phyloP scores from a whole-genome alignment of 2,797 vertebrate genomes.

The Artibeus jamaicensis region DNA sequence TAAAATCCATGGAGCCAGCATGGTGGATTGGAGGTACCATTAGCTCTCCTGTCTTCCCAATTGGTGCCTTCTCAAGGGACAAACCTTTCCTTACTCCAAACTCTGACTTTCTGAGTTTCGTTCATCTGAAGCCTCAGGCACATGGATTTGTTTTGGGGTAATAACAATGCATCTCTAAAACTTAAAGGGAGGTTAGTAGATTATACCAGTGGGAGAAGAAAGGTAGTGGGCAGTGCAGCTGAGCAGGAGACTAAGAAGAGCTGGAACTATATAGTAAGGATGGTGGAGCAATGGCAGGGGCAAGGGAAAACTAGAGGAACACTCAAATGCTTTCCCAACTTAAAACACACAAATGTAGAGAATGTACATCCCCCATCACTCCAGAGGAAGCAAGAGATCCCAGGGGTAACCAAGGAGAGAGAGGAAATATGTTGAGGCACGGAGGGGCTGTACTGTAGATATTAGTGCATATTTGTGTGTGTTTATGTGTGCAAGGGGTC shows the following conservation, averaged over 20 bases:
- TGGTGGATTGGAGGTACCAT: neutral
- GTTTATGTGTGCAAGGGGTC: neutral
- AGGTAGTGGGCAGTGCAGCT: rapidly evolving
- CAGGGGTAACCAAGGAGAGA: neutral
- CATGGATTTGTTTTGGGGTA: neutral
- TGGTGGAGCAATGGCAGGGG: neutral
- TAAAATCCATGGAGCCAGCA: neutral
- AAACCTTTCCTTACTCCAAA: neutral
- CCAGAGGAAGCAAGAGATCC: neutral
- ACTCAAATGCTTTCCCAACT: neutral
- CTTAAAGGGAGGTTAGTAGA: neutral
- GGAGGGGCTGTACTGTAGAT: neutral
- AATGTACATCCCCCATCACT: neutral
- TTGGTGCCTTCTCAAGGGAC: neutral
- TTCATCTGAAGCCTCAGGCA: neutral
- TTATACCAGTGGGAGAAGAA: neutral
- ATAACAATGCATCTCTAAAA: neutral
- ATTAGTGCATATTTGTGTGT: neutral
- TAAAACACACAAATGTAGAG: neutral
- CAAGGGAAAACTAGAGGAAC: neutral
- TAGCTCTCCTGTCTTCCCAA: neutral
- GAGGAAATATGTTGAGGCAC: neutral
- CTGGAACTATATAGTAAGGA: neutral
- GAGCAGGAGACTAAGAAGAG: neutral
- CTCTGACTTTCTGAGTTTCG: neutral